A percentile compares a stretch with the other conserved stretches of the same genome.
phyloP scores from a whole-genome alignment of 1,140 invertebrate species.

The Drosophila mayri region DNA sequence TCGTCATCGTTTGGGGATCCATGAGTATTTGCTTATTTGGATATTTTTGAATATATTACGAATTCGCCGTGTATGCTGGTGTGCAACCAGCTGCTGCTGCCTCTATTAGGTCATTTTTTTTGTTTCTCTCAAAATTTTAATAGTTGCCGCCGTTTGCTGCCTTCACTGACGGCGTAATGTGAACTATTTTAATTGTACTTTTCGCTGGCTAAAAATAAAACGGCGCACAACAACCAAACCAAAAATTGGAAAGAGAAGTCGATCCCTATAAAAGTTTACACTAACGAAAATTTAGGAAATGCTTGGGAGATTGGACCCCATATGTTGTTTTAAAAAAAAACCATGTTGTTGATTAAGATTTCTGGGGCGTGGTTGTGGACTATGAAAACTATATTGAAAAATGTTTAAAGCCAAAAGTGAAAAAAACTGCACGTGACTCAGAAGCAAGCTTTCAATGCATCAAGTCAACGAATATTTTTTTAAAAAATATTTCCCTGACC shows the following conservation, averaged over 20 bases:
- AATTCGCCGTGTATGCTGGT: constrained; percentile 57
- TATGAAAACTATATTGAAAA: constrained; percentile 1
- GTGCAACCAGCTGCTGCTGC: constrained; percentile 60
- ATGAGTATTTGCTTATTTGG: constrained; percentile 48
- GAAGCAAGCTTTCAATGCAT: constrained; percentile 19
- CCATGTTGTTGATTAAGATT: constrained; percentile 34
- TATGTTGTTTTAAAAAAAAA: constrained; percentile 28
- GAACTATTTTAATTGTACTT: constrained; percentile 82
- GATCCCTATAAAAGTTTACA: constrained; percentile 57
- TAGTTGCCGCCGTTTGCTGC: constrained; percentile 49
- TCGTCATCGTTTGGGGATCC: constrained; percentile 22
- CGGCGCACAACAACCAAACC: constrained; percentile 7
- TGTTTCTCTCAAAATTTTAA: constrained; percentile 60
- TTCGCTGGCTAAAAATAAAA: constrained; percentile 65
- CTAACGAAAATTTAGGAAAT: constrained; percentile 41
- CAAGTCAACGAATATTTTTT: constrained; percentile 22
- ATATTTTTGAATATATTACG: constrained; percentile 79
- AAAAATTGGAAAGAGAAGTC: background rate
- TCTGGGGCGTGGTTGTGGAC: constrained; percentile 22
- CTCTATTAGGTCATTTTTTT: constrained; percentile 75
- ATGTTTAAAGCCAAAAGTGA: background rate
- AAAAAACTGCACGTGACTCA: constrained; percentile 23
- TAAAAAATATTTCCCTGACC: constrained; percentile 1
- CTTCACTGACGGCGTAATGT: constrained; percentile 46
- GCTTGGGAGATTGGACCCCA: constrained; percentile 3